Evolutionary conservation across 2,797 vertebrate genomes (phyloP), one percentile per base, ranked within the genome.

Genomic region (Sphenodon punctatus): DNA sequence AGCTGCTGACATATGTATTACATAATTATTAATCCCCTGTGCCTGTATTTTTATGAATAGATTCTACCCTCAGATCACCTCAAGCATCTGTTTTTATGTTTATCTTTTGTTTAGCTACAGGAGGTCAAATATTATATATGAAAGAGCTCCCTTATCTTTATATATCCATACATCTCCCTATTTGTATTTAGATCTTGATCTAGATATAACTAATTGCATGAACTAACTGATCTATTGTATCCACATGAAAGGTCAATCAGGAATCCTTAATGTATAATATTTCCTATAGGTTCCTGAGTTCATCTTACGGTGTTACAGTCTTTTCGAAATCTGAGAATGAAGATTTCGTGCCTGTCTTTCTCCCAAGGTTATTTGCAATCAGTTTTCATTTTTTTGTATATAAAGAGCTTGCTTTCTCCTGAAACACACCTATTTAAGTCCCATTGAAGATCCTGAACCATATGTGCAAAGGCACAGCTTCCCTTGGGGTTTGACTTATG

Each of bases 311-410:
- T 12, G 65, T 59, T 39, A 39, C 41, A 51, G 27, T 16, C 53
- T 63, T 32, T 36, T 39, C n/a, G n/a, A 80, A 77, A 25, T 59
- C n/a, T 3, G 9, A 10, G 16, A n/a, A 49, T 67, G 23, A n/a
- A n/a, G 42, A 13, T 65, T 38, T 48, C 71, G 73, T 67, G 65
- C 32, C 59, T 88, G 76, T 76, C 88, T 89, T 89, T 88, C 85
- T 92, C 46, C 59, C 82, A 83, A 93, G 91, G 85, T 93, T 90
- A 86, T 83, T 66, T 74, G 84, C 85, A 91, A 71, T 72, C 65
- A 65, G 60, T 60, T 63, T 84, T 49, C 30, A 30, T 51, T n/a
- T 64, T 85, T 75, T 80, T 72, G 89, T 79, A 61, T 32, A 64
- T 32, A 82, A 78, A 70, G 34, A 58, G 30, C n/a, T n/a, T n/a